Conservation (phyloP, 2,797 vertebrate genomes). For the Odontamblyopus lacepedii region DNA sequence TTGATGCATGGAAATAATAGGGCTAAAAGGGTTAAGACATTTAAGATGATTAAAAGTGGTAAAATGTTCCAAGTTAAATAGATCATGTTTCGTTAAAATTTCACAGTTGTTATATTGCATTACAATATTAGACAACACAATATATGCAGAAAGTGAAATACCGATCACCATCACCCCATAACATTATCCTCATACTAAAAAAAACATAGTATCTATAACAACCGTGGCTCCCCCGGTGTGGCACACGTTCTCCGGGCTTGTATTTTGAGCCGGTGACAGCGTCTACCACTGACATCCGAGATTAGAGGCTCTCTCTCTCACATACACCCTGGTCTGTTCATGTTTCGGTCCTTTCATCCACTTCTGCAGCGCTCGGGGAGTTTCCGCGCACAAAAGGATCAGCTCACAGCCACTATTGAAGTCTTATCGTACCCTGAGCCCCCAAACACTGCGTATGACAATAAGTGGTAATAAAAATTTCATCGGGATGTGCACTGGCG, state of each 20-base stretch:
- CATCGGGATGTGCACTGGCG: conserved; percentile 45
- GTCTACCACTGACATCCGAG: conserved; percentile 52
- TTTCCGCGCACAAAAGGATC: conserved; percentile 40
- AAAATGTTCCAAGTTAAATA: no score
- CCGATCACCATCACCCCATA: not conserved
- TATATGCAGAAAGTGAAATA: no score
- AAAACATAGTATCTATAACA: conserved; percentile 37
- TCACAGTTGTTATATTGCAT: no score
- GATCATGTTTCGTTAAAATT: no score
- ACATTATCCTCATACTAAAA: not conserved
- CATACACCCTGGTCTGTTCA: conserved; percentile 50
- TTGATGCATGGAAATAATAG: no score
- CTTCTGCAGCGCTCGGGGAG: conserved; percentile 37
- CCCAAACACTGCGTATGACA: conserved; percentile 44
- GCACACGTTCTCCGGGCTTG: conserved; percentile 32
- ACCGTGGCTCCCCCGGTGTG: conserved; percentile 37
- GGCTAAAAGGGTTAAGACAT: no score
- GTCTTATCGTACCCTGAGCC: conserved; percentile 40
- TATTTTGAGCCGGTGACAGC: conserved; percentile 39
- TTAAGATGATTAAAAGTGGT: no score
- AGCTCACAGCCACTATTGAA: conserved; percentile 40
- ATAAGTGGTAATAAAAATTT: conserved; percentile 59
- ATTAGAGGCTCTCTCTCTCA: conserved; percentile 45
- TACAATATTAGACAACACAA: no score
- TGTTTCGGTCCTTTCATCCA: conserved; percentile 54